Base-by-base conservation (phyloP, 2,113 vertebrate species). In the Ifrita kowaldi region DNA sequence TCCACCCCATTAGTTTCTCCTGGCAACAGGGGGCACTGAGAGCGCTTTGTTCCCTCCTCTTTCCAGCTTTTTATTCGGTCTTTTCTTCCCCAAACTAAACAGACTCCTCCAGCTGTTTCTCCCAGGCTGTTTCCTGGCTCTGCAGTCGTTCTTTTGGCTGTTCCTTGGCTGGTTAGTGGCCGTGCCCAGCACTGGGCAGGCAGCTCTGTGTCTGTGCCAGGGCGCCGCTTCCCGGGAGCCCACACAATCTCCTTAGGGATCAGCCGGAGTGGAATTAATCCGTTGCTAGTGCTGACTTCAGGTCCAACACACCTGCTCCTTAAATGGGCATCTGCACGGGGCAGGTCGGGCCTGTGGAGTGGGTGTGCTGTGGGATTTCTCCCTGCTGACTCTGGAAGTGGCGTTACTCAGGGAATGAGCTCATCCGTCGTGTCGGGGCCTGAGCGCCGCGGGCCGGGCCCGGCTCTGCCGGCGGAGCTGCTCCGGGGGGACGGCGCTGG, bases 371-470 rank as follows among this genome's bases (percentile, higher is more conserved):
- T 80, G 91, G 87, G 64, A 12, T 73, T 37, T 27, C 52, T 83
- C 37, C 18, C 82, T 93, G 93, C 93, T 94, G 95, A 88, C 84
- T 84, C 91, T 30, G 63, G 20, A 28, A 57, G 26, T 41, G 90
- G 11, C n/a, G 7, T 90, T n/a, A 88, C 42, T 79, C 96, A 92
- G 59, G 85, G 68, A 13, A 56, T 95, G 95, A 97, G 84, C 67
- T 97, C 95, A 96, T 68, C 57, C 15, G 42, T 90, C 88, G 0
- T 96, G 94, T 90, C 6, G 2, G 90, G 64, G 89, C 96, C 94
- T 96, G 95, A 91, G 42, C 30, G 3, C 37, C 14, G 57, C 84
- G 23, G 82, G 91, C 80, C 82, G 68, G 20, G 85, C 19, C 57
- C 8, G n/a, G 92, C 91, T 44, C 75, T 80, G 71, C 39, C 2